Evolutionary conservation across 2,888 invertebrate species (phyloP), one percentile per base, ranked within the genome.

Genomic region (Drosophila infuscata): DNA sequence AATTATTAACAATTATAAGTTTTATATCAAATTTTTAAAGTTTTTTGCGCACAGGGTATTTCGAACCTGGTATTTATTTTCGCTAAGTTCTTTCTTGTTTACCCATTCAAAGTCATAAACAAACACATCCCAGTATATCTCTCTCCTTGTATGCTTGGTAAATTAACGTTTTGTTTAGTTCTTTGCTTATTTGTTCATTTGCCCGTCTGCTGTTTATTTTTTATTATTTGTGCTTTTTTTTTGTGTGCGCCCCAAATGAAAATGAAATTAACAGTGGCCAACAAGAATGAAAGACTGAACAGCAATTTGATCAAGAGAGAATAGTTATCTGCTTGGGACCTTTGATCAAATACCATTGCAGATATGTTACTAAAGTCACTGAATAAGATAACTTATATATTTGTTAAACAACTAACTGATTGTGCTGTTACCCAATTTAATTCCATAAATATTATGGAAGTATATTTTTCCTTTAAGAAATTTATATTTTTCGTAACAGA

Each of bases 121-220:
- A 76, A 71, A 77, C 59, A 79, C 53, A 61, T 66, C 64, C 36
- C 60, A 49, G 57, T 74, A 57, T 69, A 61, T 53, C 52, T 61
- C 30, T 76, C 48, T 67, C 48, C 33, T 30, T 76, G 70, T 83
- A 17, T 79, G 81, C 57, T 74, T 72, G 71, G 80, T 78, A 74
- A 83, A 83, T 83, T 83, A 83, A 78, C 82, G 52, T 83, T 82
- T 82, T 82, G 75, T 85, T 81, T 81, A 81, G 81, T 79, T 81
- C 79, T 74, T 82, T 71, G 71, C 70, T 74, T 82, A 74, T 84
- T 87, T 87, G 83, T 87, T 85, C 87, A 87, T 87, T 86, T 84
- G 77, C 80, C 84, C 58, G 85, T 80, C 74, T 41, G 57, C 43
- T 60, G 71, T 66, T 62, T 61, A 33, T 59, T 41, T 58, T 58